These are phyloP conservation scores for Galeopsomyia nigrocyanea DNA, from an alignment of 2,888 invertebrate genomes.

Conservation along the genomic window DNA sequence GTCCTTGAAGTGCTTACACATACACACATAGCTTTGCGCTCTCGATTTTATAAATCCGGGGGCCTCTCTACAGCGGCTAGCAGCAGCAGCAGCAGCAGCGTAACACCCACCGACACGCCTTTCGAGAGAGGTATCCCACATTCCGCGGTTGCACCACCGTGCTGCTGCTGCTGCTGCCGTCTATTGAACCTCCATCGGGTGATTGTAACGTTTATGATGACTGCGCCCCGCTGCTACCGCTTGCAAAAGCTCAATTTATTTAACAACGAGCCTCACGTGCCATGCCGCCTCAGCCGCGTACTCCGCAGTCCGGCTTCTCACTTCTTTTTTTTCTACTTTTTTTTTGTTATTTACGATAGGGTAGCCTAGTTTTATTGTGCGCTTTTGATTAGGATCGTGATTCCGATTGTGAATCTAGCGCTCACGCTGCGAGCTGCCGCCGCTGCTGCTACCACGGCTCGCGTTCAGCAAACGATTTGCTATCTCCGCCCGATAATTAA, in stretches of 20 bases:
- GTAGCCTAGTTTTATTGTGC: slow-evolving; percentile 29
- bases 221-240: slow-evolving; percentile 18
- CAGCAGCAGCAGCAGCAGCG: slow-evolving; percentile 43
- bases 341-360: no score
- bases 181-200: slow-evolving; percentile 44
- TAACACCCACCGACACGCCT: slow-evolving; percentile 60
- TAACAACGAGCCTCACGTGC: slow-evolving; percentile 36
- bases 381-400: slow-evolving; percentile 27
- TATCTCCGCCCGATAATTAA: slow-evolving; percentile 5
- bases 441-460: neutral
- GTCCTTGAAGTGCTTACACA: slow-evolving; percentile 64
- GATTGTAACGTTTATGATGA: slow-evolving; percentile 44
- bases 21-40: slow-evolving; percentile 50
- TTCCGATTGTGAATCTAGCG: slow-evolving; percentile 9
- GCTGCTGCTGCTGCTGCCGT: slow-evolving; percentile 8
- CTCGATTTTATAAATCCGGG: slow-evolving; percentile 33
- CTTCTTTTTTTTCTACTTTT: no score
- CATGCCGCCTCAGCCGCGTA: no score
- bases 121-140: slow-evolving; percentile 48
- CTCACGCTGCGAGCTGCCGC: neutral
- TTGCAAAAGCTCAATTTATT: slow-evolving; percentile 48
- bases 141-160: slow-evolving; percentile 54
- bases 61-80: slow-evolving; percentile 48
- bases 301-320: no score
- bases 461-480: slow-evolving; percentile 10